Evolutionary conservation across 2,797 vertebrate genomes (phyloP), one percentile per base, ranked within the genome.

Genomic region (Hyperoplus lanceolatus): DNA sequence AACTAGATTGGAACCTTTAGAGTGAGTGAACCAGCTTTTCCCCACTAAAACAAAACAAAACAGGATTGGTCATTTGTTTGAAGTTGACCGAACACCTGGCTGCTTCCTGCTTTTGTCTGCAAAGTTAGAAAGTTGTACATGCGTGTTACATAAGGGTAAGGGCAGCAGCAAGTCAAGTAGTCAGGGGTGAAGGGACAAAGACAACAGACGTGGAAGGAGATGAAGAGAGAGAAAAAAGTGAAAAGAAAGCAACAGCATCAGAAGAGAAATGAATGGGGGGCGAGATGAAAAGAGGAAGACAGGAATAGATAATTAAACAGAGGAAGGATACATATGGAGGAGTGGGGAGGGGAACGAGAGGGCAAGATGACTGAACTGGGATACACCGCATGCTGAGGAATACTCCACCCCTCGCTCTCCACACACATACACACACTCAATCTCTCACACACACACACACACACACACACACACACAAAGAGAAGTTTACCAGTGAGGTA

Each of bases 341-440:
- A 83, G 74, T 66, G 54, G 73, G 29, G 77, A 79, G 74, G 75
- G 46, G 70, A 75, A 38, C 6, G 80, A 65, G 73, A 88, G 84
- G 81, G 74, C 77, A 70, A 56, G 75, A 92, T 94, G 89, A 94
- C 91, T 93, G 88, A 87, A 93, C 87, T 80, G 78, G 82, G 80
- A 80, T 79, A 79, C 81, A 63, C 74, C 66, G 81, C 84, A 85
- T 85, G 77, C 72, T 81, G 38, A 79, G 84, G 86, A 82, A 80
- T 56, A 82, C 82, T 87, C 85, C 90, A 82, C 87, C 86, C 90
- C 82, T 62, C 74, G 39, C 29, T 16, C 67, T 78, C 70, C 51
- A 56, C 65, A 73, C 29, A 29, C 29, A 29, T 3, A 29, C 29
- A 29, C 29, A 29, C 29, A 29, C 29, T 29, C 29, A 29, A 29